Percentiles rank a stretch among this genome's conserved stretches.
These are phyloP conservation scores for Marronus borbonicus DNA, from an alignment of 2,888 invertebrate species.

Conservation along the genomic window DNA sequence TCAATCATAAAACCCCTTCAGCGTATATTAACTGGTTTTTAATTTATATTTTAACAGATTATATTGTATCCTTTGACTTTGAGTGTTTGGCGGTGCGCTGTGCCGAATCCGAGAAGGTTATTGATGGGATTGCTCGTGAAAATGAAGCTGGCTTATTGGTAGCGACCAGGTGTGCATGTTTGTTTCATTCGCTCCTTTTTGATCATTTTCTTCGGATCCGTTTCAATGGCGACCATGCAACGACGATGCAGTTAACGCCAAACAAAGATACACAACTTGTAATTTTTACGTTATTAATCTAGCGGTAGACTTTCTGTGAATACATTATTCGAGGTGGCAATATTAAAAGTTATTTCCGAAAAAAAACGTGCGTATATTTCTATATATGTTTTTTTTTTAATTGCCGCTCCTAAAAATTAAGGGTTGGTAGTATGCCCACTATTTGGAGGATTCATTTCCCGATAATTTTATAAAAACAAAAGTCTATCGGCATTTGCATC, in stretches of 20 bases:
- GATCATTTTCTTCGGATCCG: not conserved
- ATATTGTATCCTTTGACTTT: constrained; percentile 58
- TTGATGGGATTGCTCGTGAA: constrained; percentile 48
- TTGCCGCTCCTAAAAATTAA: no score
- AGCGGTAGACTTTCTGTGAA: no score
- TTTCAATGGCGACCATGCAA: not conserved
- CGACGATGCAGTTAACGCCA: not conserved
- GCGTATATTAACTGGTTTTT: constrained; percentile 60
- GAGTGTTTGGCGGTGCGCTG: constrained; percentile 57
- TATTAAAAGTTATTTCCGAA: no score
- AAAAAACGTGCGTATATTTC: no score
- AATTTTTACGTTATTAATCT: no score
- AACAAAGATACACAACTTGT: not conserved
- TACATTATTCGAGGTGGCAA: no score
- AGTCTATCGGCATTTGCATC: no score
- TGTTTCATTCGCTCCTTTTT: constrained; percentile 14
- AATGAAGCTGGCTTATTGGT: constrained; percentile 33
- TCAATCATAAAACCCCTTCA: constrained; percentile 51
- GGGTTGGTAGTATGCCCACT: no score
- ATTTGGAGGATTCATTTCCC: no score
- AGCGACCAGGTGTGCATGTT: constrained; percentile 48
- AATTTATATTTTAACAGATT: constrained; percentile 62
- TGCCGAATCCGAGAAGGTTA: constrained; percentile 51
- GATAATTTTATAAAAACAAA: no score
- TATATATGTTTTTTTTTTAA: no score